Conservation (phyloP, 2,113 vertebrate genomes). For the Pagrus major region DNA sequence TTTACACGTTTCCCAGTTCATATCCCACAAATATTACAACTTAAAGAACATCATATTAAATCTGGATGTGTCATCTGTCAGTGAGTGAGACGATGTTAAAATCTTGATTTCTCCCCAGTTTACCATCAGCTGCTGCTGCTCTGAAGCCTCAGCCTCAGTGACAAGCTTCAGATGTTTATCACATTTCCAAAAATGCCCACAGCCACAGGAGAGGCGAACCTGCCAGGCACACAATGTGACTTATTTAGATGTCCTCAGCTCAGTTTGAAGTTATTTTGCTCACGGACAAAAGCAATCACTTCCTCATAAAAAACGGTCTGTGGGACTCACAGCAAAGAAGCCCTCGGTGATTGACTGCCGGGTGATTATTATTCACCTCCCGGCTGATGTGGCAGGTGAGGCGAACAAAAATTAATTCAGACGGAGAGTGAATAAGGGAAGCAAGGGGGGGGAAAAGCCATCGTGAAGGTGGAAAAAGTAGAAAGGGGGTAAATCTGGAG, state of each 20-base stretch:
- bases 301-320: neutral
- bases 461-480: neutral
- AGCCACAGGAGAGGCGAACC: constrained; percentile 2
- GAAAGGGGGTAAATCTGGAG: neutral
- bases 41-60: neutral
- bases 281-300: constrained; percentile 23
- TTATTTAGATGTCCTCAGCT: neutral
- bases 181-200: neutral
- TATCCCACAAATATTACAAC: neutral
- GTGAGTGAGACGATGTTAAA: neutral
- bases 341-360: constrained; percentile 20
- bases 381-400: constrained; percentile 17
- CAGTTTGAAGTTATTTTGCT: neutral
- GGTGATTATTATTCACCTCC: constrained; percentile 37
- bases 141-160: neutral
- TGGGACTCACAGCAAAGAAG: neutral
- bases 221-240: constrained; percentile 4
- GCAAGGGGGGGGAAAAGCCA: neutral
- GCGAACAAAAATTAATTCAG: constrained; percentile 12
- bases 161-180: constrained; percentile 15
- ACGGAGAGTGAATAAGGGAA: constrained; percentile 1
- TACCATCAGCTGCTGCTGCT: constrained; percentile 5
- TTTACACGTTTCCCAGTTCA: neutral
- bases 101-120: constrained; percentile 12
- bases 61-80: neutral